A percentile compares a stretch with the other conserved stretches of the same genome.
Evolutionary conservation across 2,113 vertebrate species (phyloP).

Genomic region (Mionectes macconnelli): DNA sequence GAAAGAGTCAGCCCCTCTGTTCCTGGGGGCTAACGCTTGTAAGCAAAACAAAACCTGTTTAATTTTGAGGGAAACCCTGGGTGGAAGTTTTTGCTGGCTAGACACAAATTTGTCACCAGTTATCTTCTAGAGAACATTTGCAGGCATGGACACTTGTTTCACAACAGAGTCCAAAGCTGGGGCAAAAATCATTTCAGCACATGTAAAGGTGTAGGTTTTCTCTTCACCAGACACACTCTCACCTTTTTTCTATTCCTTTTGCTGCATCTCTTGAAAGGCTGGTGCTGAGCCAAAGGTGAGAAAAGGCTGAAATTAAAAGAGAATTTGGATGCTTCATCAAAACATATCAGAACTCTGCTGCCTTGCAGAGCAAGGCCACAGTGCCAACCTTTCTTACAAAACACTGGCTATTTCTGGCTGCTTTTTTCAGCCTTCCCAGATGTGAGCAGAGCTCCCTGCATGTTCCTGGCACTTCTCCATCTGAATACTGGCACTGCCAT

Average conservation of each 20-base stretch:
- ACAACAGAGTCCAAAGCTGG: neutral
- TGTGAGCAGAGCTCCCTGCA: neutral
- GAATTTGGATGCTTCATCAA: neutral
- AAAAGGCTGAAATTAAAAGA: slow-evolving; percentile 3
- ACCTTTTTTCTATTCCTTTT: neutral
- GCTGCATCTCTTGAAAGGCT: neutral
- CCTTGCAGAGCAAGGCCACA: accelerated
- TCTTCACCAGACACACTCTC: neutral
- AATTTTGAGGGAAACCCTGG: neutral
- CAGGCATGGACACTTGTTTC: neutral
- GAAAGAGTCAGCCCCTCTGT: neutral
- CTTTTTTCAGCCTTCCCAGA: slow-evolving; percentile 14
- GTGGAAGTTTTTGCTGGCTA: neutral
- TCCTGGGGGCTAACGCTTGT: neutral
- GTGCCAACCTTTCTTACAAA: neutral
- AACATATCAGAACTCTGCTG: neutral
- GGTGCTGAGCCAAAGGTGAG: neutral
- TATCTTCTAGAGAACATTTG: neutral
- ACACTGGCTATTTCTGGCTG: neutral
- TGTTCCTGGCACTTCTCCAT: neutral
- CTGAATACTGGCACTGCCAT: neutral
- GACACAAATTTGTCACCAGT: neutral
- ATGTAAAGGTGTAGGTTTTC: neutral
- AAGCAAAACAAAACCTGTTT: neutral
- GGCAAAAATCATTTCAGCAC: neutral